Percentiles rank a stretch among this genome's conserved stretches.
phyloP scores from a whole-genome alignment of 2,888 invertebrate genomes.

The Amorpha juglandis region DNA sequence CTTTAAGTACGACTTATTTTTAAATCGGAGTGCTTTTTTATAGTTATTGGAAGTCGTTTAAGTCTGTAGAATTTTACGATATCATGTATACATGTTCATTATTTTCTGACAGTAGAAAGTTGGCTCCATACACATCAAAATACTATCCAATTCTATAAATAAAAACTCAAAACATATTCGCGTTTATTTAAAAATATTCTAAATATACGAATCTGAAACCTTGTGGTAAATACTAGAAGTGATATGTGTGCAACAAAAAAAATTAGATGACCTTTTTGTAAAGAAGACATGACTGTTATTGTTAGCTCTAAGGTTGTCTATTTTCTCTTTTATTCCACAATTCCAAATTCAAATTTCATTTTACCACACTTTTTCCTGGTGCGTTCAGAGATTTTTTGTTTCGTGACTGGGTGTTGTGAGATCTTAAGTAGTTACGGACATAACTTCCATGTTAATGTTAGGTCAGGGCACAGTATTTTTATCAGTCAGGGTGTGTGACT shows the following conservation, averaged over 20 bases:
- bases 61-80: not conserved
- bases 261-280: not conserved
- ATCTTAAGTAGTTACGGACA: too few relatives aligned
- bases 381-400: not conserved
- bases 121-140: too few relatives aligned
- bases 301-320: constrained; percentile 4
- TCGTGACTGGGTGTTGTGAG: not conserved
- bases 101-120: not conserved
- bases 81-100: not conserved
- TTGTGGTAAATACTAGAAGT: not conserved
- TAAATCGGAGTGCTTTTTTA: constrained; percentile 5
- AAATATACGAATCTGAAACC: not conserved
- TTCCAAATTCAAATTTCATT: not conserved
- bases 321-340: not conserved
- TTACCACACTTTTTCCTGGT: too few relatives aligned
- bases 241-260: not conserved
- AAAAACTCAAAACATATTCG: not conserved
- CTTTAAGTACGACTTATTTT: constrained; percentile 1
- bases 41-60: not conserved
- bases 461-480: too few relatives aligned
- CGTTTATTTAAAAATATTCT: not conserved
- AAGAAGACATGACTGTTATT: not conserved
- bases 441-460: too few relatives aligned
- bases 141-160: too few relatives aligned
- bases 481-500: too few relatives aligned